Percentiles rank a stretch among this genome's conserved stretches.
These are phyloP conservation scores for Chloropsis cyanopogon DNA, from an alignment of 2,113 vertebrate species.

Conservation along the genomic window DNA sequence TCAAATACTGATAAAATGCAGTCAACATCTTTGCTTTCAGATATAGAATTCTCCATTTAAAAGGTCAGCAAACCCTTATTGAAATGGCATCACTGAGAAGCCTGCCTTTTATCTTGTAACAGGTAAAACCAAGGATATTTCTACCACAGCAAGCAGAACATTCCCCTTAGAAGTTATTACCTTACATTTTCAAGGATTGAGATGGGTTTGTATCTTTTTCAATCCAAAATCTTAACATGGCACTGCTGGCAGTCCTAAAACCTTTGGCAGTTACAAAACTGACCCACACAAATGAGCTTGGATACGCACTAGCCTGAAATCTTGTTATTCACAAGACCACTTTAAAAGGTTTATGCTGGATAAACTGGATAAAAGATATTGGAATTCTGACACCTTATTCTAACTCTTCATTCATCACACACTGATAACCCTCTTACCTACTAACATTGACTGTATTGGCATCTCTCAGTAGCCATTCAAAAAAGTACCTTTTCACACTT, in stretches of 20 bases:
- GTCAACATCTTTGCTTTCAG: background rate
- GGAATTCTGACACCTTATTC: background rate
- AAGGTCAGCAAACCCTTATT: background rate
- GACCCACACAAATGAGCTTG: background rate
- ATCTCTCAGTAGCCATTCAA: background rate
- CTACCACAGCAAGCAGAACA: background rate
- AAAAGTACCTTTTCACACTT: background rate
- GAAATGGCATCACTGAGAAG: background rate
- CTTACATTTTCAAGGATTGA: background rate
- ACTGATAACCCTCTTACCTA: background rate
- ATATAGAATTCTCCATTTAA: background rate
- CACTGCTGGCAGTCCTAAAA: background rate
- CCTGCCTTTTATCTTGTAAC: background rate
- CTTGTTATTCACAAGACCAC: background rate
- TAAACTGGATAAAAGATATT: background rate
- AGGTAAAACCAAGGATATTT: background rate
- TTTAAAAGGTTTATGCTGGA: background rate
- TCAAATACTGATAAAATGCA: background rate
- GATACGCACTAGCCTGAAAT: background rate
- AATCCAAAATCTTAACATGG: background rate
- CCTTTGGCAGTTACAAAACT: background rate
- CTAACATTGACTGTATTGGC: background rate
- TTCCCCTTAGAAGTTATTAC: background rate
- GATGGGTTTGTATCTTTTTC: background rate
- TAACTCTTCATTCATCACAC: background rate